Base-by-base conservation (phyloP, 2,888 invertebrate species). In the Limnephilus lunatus region DNA sequence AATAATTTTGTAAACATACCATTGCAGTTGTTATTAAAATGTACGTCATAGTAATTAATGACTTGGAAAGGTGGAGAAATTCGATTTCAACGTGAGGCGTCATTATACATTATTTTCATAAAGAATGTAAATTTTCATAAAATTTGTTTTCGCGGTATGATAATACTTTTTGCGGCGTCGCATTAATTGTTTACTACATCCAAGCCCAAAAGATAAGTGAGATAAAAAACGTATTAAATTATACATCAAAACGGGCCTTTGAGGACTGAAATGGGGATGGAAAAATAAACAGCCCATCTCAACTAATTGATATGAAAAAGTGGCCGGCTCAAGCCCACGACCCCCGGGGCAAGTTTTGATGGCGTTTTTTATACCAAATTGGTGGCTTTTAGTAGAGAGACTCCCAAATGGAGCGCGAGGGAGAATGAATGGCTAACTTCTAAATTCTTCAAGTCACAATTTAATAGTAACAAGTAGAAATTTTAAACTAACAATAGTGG, bases 341-440 rank as follows among this genome's bases (percentile, higher is more conserved):
- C 39, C 86, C 86, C 86, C 44, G 86, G 35, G 86, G 44, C 86
- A 86, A 86, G 48, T 86, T 86, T 86, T 86, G 86, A 86, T 86
- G 86, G 86, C 86, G 44, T 86, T 86, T 86, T 86, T 86, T 68
- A 68, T 68, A 86, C 44, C n/a, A 86, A 86, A 86, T 86, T 86
- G 86, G 86, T 86, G 86, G 86, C 86, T 86, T 85, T 86, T 86
- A 86, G 44, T 86, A 86, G 25, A 85, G 39, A 86, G 48, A 86
- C 86, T 86, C 48, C 48, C 15, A 44, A 86, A 86, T 86, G 86
- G 86, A 48, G 44, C 86, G 48, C 86, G 86, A 86, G 86, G 86
- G 86, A 30, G 86, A 7, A 86, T 86, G 44, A 86, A 85, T 35
- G 14, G 35, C n/a, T 39, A 85, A 86, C 35, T 83, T 83, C 25